A percentile compares a stretch with the other conserved stretches of the same genome.
phyloP scores from a whole-genome alignment of 92 coral and sea anemone species.

The Epizoanthus fatuus region DNA sequence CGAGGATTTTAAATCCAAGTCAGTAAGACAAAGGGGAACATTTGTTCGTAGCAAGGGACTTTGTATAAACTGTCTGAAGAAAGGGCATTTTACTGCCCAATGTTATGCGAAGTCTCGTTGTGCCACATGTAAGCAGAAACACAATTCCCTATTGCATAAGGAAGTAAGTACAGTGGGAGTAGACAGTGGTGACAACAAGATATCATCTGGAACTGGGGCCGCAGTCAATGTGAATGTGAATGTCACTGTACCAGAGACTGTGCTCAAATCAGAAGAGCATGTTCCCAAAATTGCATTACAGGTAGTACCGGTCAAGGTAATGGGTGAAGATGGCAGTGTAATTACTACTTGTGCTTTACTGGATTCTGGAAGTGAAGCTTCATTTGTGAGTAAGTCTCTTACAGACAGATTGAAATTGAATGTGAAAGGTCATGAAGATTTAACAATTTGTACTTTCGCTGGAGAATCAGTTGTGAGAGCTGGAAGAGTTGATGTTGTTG shows the following conservation, averaged over 20 bases:
- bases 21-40: conserved; percentile 65
- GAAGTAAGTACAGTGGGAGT: not conserved
- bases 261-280: too few species aligned
- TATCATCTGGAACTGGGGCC: too few species aligned
- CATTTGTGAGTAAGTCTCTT: too few species aligned
- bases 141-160: conserved; percentile 7
- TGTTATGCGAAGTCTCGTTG: conserved; percentile 48
- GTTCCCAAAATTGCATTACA: too few species aligned
- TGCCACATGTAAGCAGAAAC: conserved; percentile 26
- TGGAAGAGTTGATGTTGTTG: not conserved
- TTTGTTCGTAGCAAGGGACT: conserved; percentile 62
- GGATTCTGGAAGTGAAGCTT: too few species aligned
- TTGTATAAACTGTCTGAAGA: conserved; percentile 47
- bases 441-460: not conserved
- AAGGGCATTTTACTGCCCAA: conserved; percentile 35
- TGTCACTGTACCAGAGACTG: too few species aligned
- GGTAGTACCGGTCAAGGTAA: too few species aligned
- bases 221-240: too few species aligned
- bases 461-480: not conserved
- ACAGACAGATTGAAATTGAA: not conserved
- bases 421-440: too few species aligned
- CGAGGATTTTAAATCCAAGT: conserved; percentile 54
- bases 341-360: too few species aligned
- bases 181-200: not conserved
- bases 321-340: too few species aligned